Evolutionary conservation across 1,140 invertebrate species (phyloP), one percentile per base, ranked within the genome.

Genomic region (Potamilus streckersoni): DNA sequence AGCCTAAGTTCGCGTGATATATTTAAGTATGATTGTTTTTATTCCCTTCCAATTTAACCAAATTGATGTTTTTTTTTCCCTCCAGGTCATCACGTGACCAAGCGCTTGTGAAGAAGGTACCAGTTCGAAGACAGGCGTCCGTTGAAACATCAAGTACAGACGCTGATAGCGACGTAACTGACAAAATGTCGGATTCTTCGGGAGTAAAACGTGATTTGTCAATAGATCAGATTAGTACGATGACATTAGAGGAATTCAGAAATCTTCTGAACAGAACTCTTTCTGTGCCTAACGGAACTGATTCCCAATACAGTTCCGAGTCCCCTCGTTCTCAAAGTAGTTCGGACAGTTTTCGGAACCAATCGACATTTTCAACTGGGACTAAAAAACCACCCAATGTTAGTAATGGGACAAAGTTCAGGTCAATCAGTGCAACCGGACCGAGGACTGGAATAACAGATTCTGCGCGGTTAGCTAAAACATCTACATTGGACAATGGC

Each of bases 171-270:
- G 76, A 69, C 14, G 73, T 49, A 70, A 20, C 75, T 27, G 79
- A 82, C 60, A 73, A 72, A 68, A 79, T 74, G 56, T 68, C 77
- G 20, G 81, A 79, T 1, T 72, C 74, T 5, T 59, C 49, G 31
- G 69, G 61, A 27, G 27, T 64, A 19, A 49, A 49, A 49, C 38
- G 38, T 4, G 64, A 65, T 62, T 60, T 79, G 13, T 60, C 73
- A 27, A 79, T 82, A n/a, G 80, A 83, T 58, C 73, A 79, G 59
- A 83, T 85, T 16, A 87, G 82, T 79, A 87, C 85, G 15, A 86
- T 87, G 86, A 86, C 86, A 2, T 62, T 87, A 66, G 78, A 82
- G 13, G 85, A 87, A 73, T 87, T 87, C 73, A 83, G 83, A 69
- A 86, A 84, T 31, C 79, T 87, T 31, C 73, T 87, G 59, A 85